phyloP scores from a whole-genome alignment of 2,113 vertebrate genomes.

The Mesitornis unicolor region DNA sequence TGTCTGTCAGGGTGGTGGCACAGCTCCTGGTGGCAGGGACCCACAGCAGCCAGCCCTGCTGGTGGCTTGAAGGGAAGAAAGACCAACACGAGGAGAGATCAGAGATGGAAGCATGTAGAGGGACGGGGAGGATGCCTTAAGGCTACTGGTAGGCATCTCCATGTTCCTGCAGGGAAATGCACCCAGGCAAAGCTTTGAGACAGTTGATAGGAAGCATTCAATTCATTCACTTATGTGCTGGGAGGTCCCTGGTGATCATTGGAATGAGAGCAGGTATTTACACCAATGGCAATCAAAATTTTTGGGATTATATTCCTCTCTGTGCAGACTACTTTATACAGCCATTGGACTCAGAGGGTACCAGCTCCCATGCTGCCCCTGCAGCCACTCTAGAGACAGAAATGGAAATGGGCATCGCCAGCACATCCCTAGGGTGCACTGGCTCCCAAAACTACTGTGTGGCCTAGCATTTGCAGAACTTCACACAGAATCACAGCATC shows the following conservation, averaged over 20 bases:
- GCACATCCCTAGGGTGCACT: background rate
- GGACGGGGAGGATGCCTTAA: background rate
- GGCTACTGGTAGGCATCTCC: background rate
- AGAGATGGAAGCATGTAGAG: background rate
- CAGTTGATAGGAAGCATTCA: background rate
- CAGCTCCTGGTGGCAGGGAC: accelerated
- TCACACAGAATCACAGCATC: no score
- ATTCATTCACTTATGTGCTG: accelerated
- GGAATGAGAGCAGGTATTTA: background rate
- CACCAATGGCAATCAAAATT: background rate
- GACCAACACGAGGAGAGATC: accelerated
- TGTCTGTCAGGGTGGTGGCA: accelerated
- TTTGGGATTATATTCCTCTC: background rate
- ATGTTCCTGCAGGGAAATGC: background rate
- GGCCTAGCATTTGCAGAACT: background rate
- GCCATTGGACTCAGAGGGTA: background rate
- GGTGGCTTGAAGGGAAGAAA: background rate
- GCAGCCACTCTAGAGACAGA: background rate
- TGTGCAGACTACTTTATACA: background rate
- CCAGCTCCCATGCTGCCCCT: background rate
- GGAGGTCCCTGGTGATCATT: background rate
- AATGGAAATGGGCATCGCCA: background rate
- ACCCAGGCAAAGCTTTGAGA: background rate
- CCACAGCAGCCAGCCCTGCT: background rate
- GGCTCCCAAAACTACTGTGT: background rate